These are phyloP conservation scores for Sinonovacula constricta DNA, from an alignment of 1,140 invertebrate genomes.

Conservation along the genomic window DNA sequence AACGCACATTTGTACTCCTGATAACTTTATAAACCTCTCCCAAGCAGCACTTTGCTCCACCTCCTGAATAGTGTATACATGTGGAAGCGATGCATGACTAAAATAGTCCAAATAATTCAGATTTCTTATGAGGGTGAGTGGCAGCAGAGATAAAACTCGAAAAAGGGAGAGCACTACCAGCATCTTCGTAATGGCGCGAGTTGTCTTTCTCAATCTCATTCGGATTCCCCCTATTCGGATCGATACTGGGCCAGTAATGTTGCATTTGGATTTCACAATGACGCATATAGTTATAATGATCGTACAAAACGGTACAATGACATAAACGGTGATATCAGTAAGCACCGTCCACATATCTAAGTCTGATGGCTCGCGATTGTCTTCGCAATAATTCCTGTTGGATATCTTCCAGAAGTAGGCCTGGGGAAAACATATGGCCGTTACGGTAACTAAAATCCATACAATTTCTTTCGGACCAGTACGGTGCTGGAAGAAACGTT, in stretches of 20 bases:
- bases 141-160: conserved; percentile 67
- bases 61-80: conserved; percentile 33
- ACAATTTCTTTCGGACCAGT: conserved; percentile 62
- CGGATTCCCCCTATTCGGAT: conserved; percentile 20
- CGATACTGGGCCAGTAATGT: conserved; percentile 23
- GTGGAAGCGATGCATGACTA: conserved; percentile 28
- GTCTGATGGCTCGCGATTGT: conserved; percentile 49
- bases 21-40: conserved; percentile 62
- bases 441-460: conserved; percentile 53
- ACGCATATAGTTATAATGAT: conserved; percentile 67
- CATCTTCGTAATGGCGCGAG: conserved; percentile 57
- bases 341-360: conserved; percentile 59
- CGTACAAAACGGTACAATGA: conserved; percentile 53
- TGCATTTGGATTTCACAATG: conserved; percentile 55
- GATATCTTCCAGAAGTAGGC: conserved; percentile 67
- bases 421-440: conserved; percentile 58
- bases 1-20: conserved; percentile 54
- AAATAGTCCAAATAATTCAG: conserved; percentile 55
- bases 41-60: conserved; percentile 54
- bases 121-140: conserved; percentile 62
- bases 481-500: conserved; percentile 56
- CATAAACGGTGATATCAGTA: conserved; percentile 55
- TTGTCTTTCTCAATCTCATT: neutral
- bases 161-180: conserved; percentile 68
- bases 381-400: conserved; percentile 48